Evolutionary conservation across 2,888 invertebrate species (phyloP).

Genomic region (Brachylomia viminalis): DNA sequence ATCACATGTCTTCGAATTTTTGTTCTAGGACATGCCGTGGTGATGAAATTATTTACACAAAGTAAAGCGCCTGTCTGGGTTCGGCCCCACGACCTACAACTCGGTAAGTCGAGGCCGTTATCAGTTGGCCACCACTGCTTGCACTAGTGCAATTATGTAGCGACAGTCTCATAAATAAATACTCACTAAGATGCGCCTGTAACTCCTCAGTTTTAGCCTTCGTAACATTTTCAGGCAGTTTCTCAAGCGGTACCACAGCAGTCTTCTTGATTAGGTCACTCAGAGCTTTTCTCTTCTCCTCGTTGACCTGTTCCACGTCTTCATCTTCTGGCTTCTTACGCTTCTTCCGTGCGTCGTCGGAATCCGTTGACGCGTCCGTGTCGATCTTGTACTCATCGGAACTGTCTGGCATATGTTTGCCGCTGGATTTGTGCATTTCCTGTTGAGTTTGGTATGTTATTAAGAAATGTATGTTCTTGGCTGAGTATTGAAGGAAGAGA

Average conservation of each 20-base stretch:
- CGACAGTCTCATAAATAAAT: background rate
- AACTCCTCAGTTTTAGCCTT: constrained; percentile 82
- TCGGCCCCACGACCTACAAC: too few species aligned
- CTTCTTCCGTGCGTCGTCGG: constrained; percentile 83
- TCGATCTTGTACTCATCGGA: constrained; percentile 88
- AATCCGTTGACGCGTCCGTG: constrained; percentile 77
- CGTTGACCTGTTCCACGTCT: constrained; percentile 75
- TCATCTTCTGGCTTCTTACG: constrained; percentile 78
- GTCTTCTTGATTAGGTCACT: constrained; percentile 81
- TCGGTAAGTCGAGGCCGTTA: too few species aligned
- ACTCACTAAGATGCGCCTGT: constrained; percentile 79
- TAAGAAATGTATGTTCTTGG: background rate
- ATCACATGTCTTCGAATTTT: too few species aligned
- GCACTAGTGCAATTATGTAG: background rate
- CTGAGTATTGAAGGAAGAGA: background rate
- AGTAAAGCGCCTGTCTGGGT: too few species aligned
- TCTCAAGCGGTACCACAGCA: constrained; percentile 85
- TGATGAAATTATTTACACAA: too few species aligned
- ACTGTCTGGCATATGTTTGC: constrained; percentile 89
- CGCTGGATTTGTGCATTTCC: constrained; percentile 90
- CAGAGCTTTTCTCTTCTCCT: constrained; percentile 73
- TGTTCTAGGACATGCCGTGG: too few species aligned
- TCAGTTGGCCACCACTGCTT: too few species aligned
- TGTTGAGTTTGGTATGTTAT: constrained; percentile 58
- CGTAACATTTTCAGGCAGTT: constrained; percentile 84